A percentile compares a stretch with the other conserved stretches of the same genome.
Evolutionary conservation across 2,113 vertebrate genomes (phyloP).

Genomic region (Eptesicus fuscus): DNA sequence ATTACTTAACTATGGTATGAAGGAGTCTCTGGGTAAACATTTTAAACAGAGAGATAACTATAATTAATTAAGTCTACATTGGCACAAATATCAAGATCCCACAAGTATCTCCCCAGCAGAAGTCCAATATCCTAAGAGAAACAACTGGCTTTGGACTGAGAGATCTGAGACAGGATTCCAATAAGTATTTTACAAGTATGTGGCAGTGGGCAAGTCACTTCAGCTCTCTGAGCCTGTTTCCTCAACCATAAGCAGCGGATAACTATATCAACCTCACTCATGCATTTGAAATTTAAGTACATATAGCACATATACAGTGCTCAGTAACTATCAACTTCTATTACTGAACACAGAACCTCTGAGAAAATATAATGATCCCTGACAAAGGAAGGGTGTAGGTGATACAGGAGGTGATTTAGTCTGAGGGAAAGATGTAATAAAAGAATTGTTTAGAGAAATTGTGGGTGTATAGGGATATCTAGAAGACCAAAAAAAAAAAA

Average conservation of each 20-base stretch:
- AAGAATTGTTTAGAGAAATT: conserved; percentile 10
- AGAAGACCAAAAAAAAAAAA: not conserved
- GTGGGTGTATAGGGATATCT: not conserved
- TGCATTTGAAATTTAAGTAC: not conserved
- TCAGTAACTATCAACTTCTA: not conserved
- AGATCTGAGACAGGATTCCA: not conserved
- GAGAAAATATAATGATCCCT: not conserved
- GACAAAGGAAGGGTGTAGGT: not conserved
- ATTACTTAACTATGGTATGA: not conserved
- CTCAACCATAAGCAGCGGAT: not conserved
- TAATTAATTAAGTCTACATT: not conserved
- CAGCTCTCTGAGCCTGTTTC: not conserved
- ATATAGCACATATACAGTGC: not conserved
- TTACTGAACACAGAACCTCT: not conserved
- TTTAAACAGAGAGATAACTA: not conserved
- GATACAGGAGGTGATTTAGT: not conserved
- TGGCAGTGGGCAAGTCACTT: not conserved
- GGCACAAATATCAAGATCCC: conserved; percentile 7
- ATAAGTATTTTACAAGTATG: not conserved
- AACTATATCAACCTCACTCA: not conserved
- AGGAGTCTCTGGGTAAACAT: not conserved
- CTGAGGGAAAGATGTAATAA: not conserved
- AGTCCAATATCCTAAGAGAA: not conserved
- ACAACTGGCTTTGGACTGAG: not conserved
- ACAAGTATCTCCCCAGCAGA: not conserved